A percentile compares a stretch with the other conserved stretches of the same genome.
Evolutionary conservation across 2,888 invertebrate genomes (phyloP).

Genomic region (Pollenia amentaria): DNA sequence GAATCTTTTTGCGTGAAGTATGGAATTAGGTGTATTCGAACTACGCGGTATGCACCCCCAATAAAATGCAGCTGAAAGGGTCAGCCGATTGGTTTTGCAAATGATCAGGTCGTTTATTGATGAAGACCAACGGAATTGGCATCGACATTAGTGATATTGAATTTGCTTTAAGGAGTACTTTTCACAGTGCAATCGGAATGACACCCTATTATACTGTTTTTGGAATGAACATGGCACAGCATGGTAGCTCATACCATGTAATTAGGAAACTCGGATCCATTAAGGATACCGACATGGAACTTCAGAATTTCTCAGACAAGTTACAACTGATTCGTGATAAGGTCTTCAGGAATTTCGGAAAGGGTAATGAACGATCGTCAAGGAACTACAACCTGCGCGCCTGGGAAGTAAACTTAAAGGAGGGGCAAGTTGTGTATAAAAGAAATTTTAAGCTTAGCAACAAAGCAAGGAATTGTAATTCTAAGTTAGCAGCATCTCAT

Average conservation of each 20-base stretch:
- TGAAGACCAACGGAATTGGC: neutral
- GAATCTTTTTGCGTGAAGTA: no score
- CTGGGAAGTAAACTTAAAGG: neutral
- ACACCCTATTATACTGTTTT: no score
- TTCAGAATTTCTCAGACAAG: no score
- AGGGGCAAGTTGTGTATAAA: neutral
- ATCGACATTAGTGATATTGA: no score
- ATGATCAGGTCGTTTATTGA: neutral
- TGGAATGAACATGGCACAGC: no score
- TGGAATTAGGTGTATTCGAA: neutral
- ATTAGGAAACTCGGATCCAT: no score
- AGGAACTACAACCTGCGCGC: neutral
- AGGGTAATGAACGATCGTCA: neutral
- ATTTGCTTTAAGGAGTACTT: no score
- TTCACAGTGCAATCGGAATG: no score
- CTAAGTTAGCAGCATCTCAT: no score
- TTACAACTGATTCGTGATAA: neutral
- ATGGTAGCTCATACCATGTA: no score
- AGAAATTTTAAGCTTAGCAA: neutral
- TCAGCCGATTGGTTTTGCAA: neutral
- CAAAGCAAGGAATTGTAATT: neutral
- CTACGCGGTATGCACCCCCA: neutral
- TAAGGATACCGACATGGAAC: no score
- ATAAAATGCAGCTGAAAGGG: neutral
- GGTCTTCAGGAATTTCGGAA: neutral